Evolutionary conservation across 2,888 invertebrate species (phyloP).

Genomic region (Glyphotaelius pellucidus): DNA sequence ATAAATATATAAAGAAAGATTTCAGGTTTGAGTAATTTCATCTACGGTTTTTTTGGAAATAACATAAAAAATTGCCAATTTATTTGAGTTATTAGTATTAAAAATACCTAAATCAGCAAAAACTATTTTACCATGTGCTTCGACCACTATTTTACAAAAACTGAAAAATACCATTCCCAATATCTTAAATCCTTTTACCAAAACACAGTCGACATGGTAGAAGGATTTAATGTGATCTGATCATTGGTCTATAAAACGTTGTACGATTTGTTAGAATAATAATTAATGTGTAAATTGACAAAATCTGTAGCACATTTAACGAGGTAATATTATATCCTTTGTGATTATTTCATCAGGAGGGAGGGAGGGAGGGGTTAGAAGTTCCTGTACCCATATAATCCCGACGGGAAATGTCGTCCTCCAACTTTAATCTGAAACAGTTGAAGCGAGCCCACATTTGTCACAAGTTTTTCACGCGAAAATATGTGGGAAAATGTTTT

Average conservation of each 20-base stretch:
- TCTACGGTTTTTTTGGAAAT: too few relatives aligned
- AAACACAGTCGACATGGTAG: neutral
- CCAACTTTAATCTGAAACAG: slow-evolving; percentile 47
- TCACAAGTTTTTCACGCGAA: slow-evolving; percentile 23
- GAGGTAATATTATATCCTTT: neutral
- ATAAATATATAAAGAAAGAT: too few relatives aligned
- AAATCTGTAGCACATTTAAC: neutral
- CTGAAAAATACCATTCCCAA: too few relatives aligned
- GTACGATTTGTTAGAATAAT: neutral
- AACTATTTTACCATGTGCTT: too few relatives aligned
- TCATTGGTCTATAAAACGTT: neutral
- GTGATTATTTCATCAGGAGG: neutral
- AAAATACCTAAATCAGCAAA: too few relatives aligned
- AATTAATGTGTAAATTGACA: neutral
- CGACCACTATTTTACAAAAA: too few relatives aligned
- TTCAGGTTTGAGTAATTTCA: too few relatives aligned
- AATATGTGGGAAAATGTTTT: slow-evolving; percentile 19
- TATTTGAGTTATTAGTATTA: too few relatives aligned
- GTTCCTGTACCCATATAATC: slow-evolving; percentile 28
- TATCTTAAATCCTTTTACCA: too few relatives aligned
- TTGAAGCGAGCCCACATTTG: slow-evolving; percentile 20
- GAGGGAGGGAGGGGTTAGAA: neutral
- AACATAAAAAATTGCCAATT: too few relatives aligned
- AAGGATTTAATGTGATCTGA: neutral
- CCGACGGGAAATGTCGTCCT: slow-evolving; percentile 24